Evolutionary conservation across 2,113 vertebrate species (phyloP).

Genomic region (Ochotona curzoniae): DNA sequence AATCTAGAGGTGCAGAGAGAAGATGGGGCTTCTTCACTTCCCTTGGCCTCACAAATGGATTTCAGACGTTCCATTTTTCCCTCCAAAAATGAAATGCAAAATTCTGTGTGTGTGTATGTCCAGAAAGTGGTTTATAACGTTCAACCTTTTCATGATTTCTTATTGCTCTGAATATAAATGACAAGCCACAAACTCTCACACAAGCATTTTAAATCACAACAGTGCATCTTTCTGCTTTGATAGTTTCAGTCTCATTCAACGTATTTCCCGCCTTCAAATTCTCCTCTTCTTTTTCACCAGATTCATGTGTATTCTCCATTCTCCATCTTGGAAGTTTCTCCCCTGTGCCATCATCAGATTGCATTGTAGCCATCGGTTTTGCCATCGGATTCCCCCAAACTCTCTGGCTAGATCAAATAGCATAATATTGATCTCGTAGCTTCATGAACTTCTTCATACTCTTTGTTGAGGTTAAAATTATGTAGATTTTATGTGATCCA

Average conservation of each 20-base stretch:
- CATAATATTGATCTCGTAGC: neutral
- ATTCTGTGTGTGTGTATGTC: neutral
- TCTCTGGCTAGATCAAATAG: neutral
- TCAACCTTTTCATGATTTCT: neutral
- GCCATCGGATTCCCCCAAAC: neutral
- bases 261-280: neutral
- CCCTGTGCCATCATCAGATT: too few relatives aligned
- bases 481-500: neutral
- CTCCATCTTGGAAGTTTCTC: neutral
- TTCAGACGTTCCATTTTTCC: neutral
- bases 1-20: neutral
- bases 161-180: neutral
- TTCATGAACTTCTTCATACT: neutral
- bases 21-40: neutral
- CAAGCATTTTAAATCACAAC: neutral
- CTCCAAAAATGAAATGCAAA: neutral
- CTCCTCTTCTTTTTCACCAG: neutral
- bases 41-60: neutral
- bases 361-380: neutral
- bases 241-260: neutral
- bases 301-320: neutral
- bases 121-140: neutral
- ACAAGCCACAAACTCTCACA: neutral
- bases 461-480: neutral
- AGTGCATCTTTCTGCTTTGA: fast-evolving